phyloP scores from a whole-genome alignment of 2,797 vertebrate species.

The Rousettus madagascariensis region DNA sequence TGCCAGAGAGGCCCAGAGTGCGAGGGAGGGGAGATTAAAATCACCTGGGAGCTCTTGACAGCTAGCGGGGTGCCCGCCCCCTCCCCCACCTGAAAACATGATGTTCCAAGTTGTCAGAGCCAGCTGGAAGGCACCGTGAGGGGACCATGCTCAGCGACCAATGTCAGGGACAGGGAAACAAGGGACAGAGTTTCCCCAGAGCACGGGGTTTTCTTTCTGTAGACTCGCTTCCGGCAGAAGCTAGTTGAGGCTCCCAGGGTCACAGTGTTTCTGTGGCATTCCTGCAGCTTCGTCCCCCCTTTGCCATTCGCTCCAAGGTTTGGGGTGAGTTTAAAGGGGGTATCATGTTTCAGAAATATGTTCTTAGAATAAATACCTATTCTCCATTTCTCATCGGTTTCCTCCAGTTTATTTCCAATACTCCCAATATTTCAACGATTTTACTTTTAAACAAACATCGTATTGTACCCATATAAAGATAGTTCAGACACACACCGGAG shows the following conservation, averaged over 20 bases:
- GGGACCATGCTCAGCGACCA: background rate
- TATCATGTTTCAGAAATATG: background rate
- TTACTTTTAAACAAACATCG: background rate
- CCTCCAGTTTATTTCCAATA: background rate
- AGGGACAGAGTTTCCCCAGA: background rate
- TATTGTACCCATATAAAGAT: background rate
- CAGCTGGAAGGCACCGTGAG: accelerated
- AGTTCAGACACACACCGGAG: background rate
- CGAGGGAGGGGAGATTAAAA: background rate
- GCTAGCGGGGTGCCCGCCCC: accelerated
- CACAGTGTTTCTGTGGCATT: accelerated
- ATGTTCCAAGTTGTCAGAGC: background rate
- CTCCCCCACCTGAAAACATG: background rate
- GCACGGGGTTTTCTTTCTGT: background rate
- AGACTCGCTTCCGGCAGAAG: background rate
- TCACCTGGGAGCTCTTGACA: background rate
- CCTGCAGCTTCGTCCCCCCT: accelerated
- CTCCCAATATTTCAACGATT: background rate
- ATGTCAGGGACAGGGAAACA: background rate
- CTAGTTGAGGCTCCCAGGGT: accelerated
- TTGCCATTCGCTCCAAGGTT: background rate
- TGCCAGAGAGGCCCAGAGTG: background rate
- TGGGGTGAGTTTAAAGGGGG: background rate
- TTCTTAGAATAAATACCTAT: background rate
- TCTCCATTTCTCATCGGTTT: background rate